Evolutionary conservation across 2,797 vertebrate genomes (phyloP).

Genomic region (Hapalemur alaotrensis): DNA sequence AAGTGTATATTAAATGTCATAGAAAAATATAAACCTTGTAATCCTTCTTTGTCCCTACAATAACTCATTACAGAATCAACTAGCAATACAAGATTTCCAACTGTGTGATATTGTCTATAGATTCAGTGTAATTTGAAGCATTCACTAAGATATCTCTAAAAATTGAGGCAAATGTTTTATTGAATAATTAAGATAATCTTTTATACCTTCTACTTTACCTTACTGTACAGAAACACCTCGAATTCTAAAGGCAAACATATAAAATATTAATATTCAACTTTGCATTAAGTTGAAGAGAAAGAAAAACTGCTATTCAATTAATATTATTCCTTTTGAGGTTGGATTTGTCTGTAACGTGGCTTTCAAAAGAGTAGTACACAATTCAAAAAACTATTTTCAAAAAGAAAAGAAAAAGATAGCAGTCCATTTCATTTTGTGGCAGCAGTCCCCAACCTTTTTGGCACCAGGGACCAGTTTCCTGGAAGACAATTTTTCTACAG

Average conservation of each 20-base stretch:
- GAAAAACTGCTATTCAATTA: not conserved
- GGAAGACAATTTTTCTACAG: too few species aligned
- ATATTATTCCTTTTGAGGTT: not conserved
- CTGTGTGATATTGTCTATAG: not conserved
- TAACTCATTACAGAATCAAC: not conserved
- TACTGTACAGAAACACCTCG: not conserved
- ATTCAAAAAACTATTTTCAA: not conserved
- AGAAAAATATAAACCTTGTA: not conserved
- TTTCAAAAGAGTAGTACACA: not conserved
- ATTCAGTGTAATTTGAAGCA: not conserved
- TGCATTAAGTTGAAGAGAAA: not conserved
- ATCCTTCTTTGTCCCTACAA: not conserved
- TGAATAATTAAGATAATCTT: not conserved
- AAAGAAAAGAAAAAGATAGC: not conserved
- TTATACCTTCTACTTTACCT: not conserved
- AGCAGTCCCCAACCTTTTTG: too few species aligned
- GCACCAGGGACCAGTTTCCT: too few species aligned
- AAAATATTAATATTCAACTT: not conserved
- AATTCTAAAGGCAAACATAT: constrained; percentile 17
- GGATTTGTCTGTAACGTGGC: not conserved
- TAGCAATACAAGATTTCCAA: not conserved
- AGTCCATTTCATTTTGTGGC: not conserved
- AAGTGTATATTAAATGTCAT: not conserved
- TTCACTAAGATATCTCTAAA: not conserved
- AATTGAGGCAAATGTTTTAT: not conserved